Evolutionary conservation across 2,888 invertebrate genomes (phyloP), one percentile per base, ranked within the genome.

Genomic region (Zootermopsis nevadensis): DNA sequence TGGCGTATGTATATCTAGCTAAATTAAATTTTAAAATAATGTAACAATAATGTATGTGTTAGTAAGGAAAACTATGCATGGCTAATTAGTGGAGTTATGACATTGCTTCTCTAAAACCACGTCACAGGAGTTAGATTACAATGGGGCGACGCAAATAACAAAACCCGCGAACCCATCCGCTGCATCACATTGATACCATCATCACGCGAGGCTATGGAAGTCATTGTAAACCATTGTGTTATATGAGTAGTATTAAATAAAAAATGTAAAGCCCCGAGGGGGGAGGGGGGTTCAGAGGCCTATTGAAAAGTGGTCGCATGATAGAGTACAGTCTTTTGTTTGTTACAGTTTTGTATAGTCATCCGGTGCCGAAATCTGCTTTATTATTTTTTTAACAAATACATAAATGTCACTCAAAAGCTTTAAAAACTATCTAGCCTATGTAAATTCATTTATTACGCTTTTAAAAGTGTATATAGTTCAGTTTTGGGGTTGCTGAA

Each of bases 261-360:
- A 77, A 77, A 77, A 77, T 42, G 55, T 77, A 53, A 53, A 55
- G 77, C 53, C 15, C 30, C n/a, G n/a, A n/a, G 77, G 30, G 33
- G 48, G 48, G 76, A 35, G 76, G 77, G 55, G 19, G 19, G 53
- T 77, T 77, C 53, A 55, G 55, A 55, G 53, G 31, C 31, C 77
- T 33, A 77, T 77, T 77, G 77, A 77, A 77, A 77, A 77, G 77
- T 77, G 55, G 31, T 48, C 77, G 55, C 77, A 55, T 48, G 77
- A 77, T 77, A 55, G 48, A 77, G 48, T 53, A 55, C 77, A 77
- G 77, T 77, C 77, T 55, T 55, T 77, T 77, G 77, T 77, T 77
- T 77, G 77, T 55, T 77, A 55, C 55, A 55, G 77, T 77, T 77
- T 48, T 77, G 77, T 77, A 33, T 33, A 55, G 53, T 30, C 55